These are phyloP conservation scores for Aleiodes leptofemur DNA, from an alignment of 2,888 invertebrate species.

Conservation along the genomic window DNA sequence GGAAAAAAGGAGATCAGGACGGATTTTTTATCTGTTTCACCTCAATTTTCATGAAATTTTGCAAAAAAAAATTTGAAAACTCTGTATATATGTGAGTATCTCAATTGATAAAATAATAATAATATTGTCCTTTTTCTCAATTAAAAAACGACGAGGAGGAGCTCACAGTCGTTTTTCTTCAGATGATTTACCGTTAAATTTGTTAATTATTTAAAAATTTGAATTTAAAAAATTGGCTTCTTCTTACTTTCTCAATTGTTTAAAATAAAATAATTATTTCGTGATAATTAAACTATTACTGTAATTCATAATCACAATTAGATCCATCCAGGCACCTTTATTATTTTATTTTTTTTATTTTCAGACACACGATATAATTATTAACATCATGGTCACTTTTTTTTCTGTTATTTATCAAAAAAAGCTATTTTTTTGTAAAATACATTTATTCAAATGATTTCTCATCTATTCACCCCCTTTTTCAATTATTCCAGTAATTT, in stretches of 20 bases:
- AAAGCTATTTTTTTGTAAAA: too few relatives aligned
- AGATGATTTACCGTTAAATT: neutral
- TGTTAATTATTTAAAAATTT: too few relatives aligned
- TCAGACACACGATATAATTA: neutral
- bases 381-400: slow-evolving; percentile 11
- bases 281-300: neutral
- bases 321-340: slow-evolving; percentile 10
- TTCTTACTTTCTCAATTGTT: neutral
- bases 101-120: neutral
- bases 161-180: neutral
- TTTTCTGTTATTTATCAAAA: neutral
- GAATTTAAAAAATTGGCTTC: too few relatives aligned
- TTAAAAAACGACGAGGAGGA: slow-evolving; percentile 15
- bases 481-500: neutral
- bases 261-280: neutral
- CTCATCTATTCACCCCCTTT: too few relatives aligned
- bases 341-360: too few relatives aligned
- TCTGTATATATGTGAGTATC: neutral
- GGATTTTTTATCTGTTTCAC: neutral
- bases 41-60: neutral
- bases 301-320: slow-evolving; percentile 18
- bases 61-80: too few relatives aligned
- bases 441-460: too few relatives aligned
- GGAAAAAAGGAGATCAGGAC: neutral
- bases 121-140: neutral